Conservation (phyloP, 2,888 invertebrate genomes). For the Coenonympha arcania region DNA sequence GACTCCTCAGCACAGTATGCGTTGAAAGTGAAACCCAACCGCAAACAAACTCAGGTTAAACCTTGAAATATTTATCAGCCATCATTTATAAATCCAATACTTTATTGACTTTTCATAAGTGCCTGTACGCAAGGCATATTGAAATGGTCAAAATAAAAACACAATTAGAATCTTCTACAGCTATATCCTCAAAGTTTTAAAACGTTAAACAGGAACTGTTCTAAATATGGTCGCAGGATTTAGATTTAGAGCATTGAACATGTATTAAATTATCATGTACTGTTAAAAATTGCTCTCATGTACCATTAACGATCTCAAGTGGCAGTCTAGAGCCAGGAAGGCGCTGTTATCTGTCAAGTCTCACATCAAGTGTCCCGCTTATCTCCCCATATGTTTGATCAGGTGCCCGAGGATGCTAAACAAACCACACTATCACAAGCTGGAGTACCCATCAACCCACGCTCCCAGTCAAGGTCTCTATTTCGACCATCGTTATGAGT, state of each 20-base stretch:
- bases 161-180: too few species aligned
- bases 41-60: too few species aligned
- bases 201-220: neutral
- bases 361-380: slow-evolving; percentile 69
- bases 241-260: neutral
- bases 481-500: slow-evolving; percentile 55
- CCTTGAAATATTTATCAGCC: too few species aligned
- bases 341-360: slow-evolving; percentile 57
- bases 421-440: slow-evolving; percentile 41
- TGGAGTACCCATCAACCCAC: slow-evolving; percentile 30
- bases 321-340: slow-evolving; percentile 51
- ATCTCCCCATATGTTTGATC: slow-evolving; percentile 70
- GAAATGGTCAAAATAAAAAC: too few species aligned
- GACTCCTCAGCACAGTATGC: too few species aligned
- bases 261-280: neutral
- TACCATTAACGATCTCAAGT: slow-evolving; percentile 38
- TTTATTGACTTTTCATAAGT: too few species aligned
- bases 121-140: too few species aligned
- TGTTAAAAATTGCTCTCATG: slow-evolving; percentile 29
- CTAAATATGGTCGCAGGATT: neutral
- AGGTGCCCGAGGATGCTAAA: slow-evolving; percentile 61
- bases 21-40: too few species aligned
- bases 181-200: too few species aligned
- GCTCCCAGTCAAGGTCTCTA: slow-evolving; percentile 48
- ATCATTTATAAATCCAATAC: too few species aligned